Percentiles rank a stretch among this genome's conserved stretches.
Conservation (phyloP, 2,797 vertebrate species). For the Ceyx erithaca region DNA sequence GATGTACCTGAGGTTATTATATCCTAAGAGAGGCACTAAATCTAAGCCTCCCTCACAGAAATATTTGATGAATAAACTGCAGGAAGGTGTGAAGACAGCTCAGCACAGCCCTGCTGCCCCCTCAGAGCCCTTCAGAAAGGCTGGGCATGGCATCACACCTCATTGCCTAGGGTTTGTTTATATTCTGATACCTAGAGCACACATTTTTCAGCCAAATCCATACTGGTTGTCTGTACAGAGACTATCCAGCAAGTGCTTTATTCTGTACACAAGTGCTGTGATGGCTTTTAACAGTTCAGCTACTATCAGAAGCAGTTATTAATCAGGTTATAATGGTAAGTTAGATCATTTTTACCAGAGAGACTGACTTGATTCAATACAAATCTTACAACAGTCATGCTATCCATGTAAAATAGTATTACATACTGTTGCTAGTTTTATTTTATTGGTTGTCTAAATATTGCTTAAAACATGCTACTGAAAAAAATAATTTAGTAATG, state of each 20-base stretch:
- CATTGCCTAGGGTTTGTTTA: no score
- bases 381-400: background rate
- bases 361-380: background rate
- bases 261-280: background rate
- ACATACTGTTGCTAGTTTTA: background rate
- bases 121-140: no score
- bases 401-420: background rate
- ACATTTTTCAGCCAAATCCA: background rate
- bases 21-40: no score
- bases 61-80: no score
- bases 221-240: background rate
- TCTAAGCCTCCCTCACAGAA: no score
- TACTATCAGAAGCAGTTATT: background rate
- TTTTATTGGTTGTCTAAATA: background rate
- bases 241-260: background rate
- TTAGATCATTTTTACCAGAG: background rate
- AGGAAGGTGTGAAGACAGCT: no score
- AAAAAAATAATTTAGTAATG: background rate
- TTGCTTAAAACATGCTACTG: background rate
- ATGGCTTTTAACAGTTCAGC: background rate
- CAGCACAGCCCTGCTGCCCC: no score
- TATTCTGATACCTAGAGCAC: no score
- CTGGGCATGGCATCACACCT: no score
- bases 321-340: background rate
- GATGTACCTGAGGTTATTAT: no score